These are phyloP conservation scores for Pavo muticus DNA, from an alignment of 2,113 vertebrate genomes.

Conservation along the genomic window DNA sequence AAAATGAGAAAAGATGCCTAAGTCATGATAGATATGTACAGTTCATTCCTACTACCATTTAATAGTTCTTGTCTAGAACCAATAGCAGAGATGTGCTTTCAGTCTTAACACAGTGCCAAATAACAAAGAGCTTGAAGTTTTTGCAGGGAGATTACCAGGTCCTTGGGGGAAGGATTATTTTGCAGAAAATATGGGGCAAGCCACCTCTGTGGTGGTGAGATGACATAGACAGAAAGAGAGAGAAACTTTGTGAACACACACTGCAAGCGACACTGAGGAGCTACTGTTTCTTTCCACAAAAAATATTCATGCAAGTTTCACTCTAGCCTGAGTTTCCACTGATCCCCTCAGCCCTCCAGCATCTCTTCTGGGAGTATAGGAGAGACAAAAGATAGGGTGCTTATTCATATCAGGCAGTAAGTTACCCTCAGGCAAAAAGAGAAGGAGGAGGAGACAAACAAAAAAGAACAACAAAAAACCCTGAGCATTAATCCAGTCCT, in stretches of 20 bases:
- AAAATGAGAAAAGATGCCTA: not conserved
- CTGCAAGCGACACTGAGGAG: not conserved
- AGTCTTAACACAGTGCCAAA: not conserved
- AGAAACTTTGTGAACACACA: not conserved
- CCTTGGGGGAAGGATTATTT: not conserved
- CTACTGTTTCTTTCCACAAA: no score
- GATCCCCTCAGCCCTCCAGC: not conserved
- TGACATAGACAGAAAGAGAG: not conserved
- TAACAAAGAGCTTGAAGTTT: not conserved
- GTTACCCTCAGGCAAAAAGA: not conserved
- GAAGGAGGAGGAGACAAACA: not conserved
- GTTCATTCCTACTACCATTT: not conserved
- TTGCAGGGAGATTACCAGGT: not conserved
- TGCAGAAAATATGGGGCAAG: not conserved
- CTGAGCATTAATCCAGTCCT: not conserved
- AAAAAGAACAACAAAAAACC: not conserved
- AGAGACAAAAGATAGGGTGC: not conserved
- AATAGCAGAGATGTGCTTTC: fast-evolving
- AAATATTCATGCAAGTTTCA: not conserved
- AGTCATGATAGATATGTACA: not conserved
- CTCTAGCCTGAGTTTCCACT: not conserved
- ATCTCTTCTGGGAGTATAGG: fast-evolving
- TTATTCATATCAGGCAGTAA: not conserved
- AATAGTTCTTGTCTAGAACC: not conserved
- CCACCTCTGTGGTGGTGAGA: not conserved